A percentile compares a stretch with the other conserved stretches of the same genome.
Conservation (phyloP, 2,888 invertebrate species). For the Philonicus albiceps region DNA sequence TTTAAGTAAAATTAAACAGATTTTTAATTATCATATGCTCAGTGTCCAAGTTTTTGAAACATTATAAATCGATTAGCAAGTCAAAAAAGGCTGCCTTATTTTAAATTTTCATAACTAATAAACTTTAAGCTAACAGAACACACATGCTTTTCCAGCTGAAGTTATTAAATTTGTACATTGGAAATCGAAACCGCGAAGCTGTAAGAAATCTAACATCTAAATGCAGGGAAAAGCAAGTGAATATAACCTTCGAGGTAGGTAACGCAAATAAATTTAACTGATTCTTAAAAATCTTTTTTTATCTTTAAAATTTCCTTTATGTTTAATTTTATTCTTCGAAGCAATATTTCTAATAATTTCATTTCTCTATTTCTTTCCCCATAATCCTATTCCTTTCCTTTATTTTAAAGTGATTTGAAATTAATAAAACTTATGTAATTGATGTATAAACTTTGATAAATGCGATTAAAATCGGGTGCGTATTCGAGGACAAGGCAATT, state of each 20-base stretch:
- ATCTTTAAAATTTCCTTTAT: neutral
- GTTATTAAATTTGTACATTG: neutral
- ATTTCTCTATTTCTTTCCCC: neutral
- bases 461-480: neutral
- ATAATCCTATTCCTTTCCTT: neutral
- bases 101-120: neutral
- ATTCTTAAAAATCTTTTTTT: neutral
- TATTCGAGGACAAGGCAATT: neutral
- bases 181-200: neutral
- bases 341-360: neutral
- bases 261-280: neutral
- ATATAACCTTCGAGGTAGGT: neutral
- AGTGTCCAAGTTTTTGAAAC: too few species aligned
- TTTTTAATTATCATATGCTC: too few species aligned
- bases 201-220: neutral
- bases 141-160: neutral
- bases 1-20: too few species aligned
- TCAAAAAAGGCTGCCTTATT: neutral
- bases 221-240: neutral
- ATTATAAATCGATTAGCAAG: neutral
- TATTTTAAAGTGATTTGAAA: neutral
- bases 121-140: neutral
- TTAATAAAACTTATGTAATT: neutral
- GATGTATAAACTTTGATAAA: neutral
- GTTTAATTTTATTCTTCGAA: neutral